A percentile compares a stretch with the other conserved stretches of the same genome.
Conservation (phyloP, 2,888 invertebrate genomes). For the Drosophila leonis region DNA sequence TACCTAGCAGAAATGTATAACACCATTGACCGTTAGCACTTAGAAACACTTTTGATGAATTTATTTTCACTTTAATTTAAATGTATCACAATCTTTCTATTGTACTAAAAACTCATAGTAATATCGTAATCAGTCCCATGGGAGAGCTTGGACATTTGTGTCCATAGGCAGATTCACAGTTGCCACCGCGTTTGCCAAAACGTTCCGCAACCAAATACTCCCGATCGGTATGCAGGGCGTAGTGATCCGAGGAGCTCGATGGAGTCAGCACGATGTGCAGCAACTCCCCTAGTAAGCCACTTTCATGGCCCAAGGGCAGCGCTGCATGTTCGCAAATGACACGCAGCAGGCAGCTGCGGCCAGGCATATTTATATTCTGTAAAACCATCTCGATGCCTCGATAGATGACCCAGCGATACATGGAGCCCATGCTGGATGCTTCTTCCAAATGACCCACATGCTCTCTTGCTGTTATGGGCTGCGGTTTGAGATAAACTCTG, state of each 20-base stretch:
- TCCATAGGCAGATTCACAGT: conserved; percentile 71
- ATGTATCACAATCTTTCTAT: conserved; percentile 32
- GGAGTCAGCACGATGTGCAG: conserved; percentile 92
- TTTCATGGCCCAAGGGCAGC: conserved; percentile 89
- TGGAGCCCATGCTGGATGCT: conserved; percentile 44
- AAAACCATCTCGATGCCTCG: conserved; percentile 79
- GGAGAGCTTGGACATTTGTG: conserved; percentile 74
- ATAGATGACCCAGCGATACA: conserved; percentile 83
- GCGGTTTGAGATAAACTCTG: conserved; percentile 75
- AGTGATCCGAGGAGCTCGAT: conserved; percentile 88
- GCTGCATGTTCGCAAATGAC: conserved; percentile 92
- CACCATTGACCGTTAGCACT: background rate
- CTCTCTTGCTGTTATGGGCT: conserved; percentile 65
- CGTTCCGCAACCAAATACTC: conserved; percentile 91
- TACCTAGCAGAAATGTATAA: no score
- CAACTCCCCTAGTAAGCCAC: conserved; percentile 91
- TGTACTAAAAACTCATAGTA: conserved; percentile 46
- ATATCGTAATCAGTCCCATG: conserved; percentile 69
- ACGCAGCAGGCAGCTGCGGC: conserved; percentile 90
- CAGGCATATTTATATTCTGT: conserved; percentile 88
- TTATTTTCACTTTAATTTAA: background rate
- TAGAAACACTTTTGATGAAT: background rate
- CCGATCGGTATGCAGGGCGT: conserved; percentile 88
- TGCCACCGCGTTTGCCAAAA: conserved; percentile 86
- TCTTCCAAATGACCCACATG: background rate